A percentile compares a stretch with the other conserved stretches of the same genome.
These are phyloP conservation scores for Entomobrya multifasciata DNA, from an alignment of 2,888 invertebrate species.

Conservation along the genomic window DNA sequence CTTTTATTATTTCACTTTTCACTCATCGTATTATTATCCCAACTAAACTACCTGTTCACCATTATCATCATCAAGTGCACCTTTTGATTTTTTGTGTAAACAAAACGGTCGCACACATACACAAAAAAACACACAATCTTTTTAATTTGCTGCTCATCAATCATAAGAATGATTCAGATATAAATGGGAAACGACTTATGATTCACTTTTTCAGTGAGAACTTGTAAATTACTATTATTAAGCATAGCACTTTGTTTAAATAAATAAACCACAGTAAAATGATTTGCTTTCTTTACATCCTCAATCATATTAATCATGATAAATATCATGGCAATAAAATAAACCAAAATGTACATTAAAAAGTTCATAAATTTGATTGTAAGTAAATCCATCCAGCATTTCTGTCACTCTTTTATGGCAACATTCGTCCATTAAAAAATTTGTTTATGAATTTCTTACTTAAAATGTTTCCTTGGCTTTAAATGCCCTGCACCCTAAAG, in stretches of 20 bases:
- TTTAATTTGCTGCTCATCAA: not conserved
- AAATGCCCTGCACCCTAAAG: constrained; percentile 17
- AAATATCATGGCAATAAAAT: constrained; percentile 23
- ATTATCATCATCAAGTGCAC: constrained; percentile 36
- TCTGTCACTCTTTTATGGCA: constrained; percentile 2
- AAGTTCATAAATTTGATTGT: too few relatives aligned
- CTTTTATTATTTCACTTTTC: constrained; percentile 48
- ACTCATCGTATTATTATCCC: constrained; percentile 25
- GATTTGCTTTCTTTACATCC: constrained; percentile 8
- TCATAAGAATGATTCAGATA: constrained; percentile 13
- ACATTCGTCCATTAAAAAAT: too few relatives aligned
- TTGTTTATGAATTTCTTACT: too few relatives aligned
- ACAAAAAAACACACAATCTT: not conserved
- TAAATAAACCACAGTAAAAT: constrained; percentile 9
- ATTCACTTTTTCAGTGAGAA: constrained; percentile 45
- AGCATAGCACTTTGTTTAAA: not conserved
- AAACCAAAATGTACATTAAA: constrained; percentile 5
- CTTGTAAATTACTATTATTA: constrained; percentile 59
- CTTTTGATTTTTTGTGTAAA: constrained; percentile 6
- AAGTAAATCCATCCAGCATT: too few relatives aligned
- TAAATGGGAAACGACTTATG: constrained; percentile 49
- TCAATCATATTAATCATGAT: not conserved
- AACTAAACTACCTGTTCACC: not conserved
- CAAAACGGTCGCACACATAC: constrained; percentile 13
- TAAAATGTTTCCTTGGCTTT: not conserved